These are phyloP conservation scores for Steinernema scapterisci DNA, from an alignment of 2,888 invertebrate genomes.

Conservation along the genomic window DNA sequence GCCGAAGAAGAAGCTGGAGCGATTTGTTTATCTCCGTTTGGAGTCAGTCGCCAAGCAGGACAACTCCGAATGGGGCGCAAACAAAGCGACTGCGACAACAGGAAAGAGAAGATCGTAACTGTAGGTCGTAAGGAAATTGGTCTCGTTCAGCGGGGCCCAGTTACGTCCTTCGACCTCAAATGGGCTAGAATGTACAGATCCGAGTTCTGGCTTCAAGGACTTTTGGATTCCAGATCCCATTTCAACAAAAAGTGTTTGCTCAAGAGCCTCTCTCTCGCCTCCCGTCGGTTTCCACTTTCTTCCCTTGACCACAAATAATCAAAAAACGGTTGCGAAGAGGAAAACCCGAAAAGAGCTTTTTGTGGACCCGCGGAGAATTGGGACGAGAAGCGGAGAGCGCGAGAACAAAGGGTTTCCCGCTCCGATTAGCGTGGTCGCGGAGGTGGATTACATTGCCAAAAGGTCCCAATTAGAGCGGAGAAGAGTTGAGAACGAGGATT, in stretches of 20 bases:
- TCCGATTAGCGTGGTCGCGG: conserved; percentile 4
- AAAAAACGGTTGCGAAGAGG: no score
- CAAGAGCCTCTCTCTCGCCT: no score
- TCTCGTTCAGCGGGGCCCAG: no score
- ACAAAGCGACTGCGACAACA: neutral
- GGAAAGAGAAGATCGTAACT: neutral
- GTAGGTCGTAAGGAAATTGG: no score
- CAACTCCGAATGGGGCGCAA: neutral
- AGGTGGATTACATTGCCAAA: neutral
- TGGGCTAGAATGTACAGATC: no score
- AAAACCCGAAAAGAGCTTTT: no score
- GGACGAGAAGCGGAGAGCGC: neutral
- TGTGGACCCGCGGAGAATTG: neutral
- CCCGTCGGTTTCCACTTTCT: no score
- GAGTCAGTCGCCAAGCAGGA: neutral
- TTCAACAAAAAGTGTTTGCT: no score
- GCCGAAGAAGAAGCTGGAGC: neutral
- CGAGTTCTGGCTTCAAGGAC: no score
- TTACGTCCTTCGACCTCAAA: no score
- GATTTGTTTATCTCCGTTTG: neutral
- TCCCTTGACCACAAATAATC: no score
- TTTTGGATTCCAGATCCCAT: no score
- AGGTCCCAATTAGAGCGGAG: conserved; percentile 23
- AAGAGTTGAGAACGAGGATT: neutral
- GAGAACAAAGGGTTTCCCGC: conserved; percentile 29